Conservation (phyloP, 2,888 invertebrate species). For the Synanthedon vespiformis region DNA sequence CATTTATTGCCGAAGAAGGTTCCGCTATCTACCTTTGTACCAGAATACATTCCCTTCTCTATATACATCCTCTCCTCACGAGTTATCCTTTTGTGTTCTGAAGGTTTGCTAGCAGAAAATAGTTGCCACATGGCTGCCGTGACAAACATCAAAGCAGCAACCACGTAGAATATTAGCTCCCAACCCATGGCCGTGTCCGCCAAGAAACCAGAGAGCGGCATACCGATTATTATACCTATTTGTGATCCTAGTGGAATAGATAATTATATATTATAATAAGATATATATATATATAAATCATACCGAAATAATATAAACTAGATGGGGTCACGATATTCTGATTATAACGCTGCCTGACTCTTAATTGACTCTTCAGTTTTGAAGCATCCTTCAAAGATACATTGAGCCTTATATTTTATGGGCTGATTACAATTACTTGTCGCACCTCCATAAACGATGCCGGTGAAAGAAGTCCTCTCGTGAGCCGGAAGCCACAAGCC, state of each 20-base stretch:
- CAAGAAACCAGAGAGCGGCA: slow-evolving; percentile 75
- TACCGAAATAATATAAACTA: too few species aligned
- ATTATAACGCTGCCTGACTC: not conserved
- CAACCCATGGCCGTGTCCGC: slow-evolving; percentile 72
- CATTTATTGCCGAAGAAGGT: too few species aligned
- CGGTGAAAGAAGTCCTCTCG: slow-evolving; percentile 65
- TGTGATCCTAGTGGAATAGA: slow-evolving; percentile 61
- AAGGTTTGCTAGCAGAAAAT: slow-evolving; percentile 71
- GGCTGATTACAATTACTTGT: too few species aligned
- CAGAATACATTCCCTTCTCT: slow-evolving; percentile 65
- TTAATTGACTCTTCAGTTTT: not conserved
- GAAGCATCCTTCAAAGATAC: too few species aligned
- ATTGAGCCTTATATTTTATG: too few species aligned
- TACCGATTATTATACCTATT: slow-evolving; percentile 76
- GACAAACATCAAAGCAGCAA: slow-evolving; percentile 65
- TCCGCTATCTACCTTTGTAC: not conserved
- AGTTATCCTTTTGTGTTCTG: slow-evolving; percentile 66
- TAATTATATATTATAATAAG: too few species aligned
- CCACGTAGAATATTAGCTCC: slow-evolving; percentile 77
- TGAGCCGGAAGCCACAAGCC: slow-evolving; percentile 75
- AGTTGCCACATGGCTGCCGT: slow-evolving; percentile 68
- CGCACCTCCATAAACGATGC: slow-evolving; percentile 67
- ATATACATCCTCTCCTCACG: slow-evolving; percentile 70
- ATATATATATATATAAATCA: too few species aligned
- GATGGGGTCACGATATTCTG: not conserved